Conservation (phyloP, 2,797 vertebrate species). For the Cyclopterus lumpus region DNA sequence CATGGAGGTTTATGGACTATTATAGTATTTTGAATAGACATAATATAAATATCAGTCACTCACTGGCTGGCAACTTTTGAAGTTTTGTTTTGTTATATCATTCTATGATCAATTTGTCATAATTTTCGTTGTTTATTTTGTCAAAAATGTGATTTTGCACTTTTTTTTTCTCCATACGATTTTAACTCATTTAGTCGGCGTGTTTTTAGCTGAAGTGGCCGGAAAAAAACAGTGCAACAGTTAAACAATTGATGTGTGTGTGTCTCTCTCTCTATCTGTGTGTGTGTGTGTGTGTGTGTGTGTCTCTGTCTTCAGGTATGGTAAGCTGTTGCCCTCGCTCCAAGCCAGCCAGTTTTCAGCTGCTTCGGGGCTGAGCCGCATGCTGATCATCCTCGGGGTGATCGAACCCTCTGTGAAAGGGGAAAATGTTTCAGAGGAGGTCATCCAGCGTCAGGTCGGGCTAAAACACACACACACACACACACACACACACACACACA, state of each 20-base stretch:
- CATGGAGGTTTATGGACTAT: too few species aligned
- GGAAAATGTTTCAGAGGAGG: slow-evolving; percentile 79
- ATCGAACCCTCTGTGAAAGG: slow-evolving; percentile 79
- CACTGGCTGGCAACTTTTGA: too few species aligned
- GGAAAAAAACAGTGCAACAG: neutral
- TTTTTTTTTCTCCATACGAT: neutral
- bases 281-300: slow-evolving; percentile 17
- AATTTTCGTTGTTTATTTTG: too few species aligned
- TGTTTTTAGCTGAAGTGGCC: neutral
- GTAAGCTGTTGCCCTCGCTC: slow-evolving; percentile 82
- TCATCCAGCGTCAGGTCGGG: slow-evolving; percentile 85
- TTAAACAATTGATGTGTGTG: slow-evolving; percentile 5
- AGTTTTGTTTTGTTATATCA: too few species aligned
- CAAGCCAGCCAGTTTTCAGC: slow-evolving; percentile 86
- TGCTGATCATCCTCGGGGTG: slow-evolving; percentile 85
- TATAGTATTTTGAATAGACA: too few species aligned
- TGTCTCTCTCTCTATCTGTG: too few species aligned
- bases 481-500: slow-evolving; percentile 15
- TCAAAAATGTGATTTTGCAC: neutral
- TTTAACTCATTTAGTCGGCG: neutral
- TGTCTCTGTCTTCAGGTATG: slow-evolving; percentile 73
- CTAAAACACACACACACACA: slow-evolving; percentile 10
- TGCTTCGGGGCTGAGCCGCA: slow-evolving; percentile 83
- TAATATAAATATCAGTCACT: too few species aligned
- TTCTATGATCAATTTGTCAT: too few species aligned